Evolutionary conservation across 2,888 invertebrate species (phyloP), one percentile per base, ranked within the genome.

Genomic region (Rotaria magnacalcarata): DNA sequence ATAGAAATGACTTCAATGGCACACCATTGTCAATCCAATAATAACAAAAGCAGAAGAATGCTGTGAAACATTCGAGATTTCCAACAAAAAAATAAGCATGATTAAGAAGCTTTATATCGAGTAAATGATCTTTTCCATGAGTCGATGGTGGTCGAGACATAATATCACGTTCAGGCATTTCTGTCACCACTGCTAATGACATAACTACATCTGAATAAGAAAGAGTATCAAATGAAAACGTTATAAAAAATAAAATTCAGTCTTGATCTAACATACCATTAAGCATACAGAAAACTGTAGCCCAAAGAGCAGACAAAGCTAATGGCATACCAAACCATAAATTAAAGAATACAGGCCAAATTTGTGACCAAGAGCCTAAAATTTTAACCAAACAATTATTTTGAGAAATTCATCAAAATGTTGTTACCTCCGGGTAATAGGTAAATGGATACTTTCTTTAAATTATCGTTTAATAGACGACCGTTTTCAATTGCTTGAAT

Each of bases 401-500:
- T 50, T 50, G 50, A 50, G 14, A 50, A 50, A 50, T 50, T 50
- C 14, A 50, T n/a, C n/a, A 58, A n/a, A 58, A n/a, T 58, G 11
- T 56, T 80, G 43, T 75, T 75, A 8, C 85, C 85, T n/a, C 85
- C 85, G 52, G 85, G 85, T 56, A 85, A 27, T 56, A 85, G 54
- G 54, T 85, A 85, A 8, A 85, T 43, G 54, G 75, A 56, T 24
- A 85, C 85, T 84, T 85, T 85, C 43, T 58, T 85, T 41, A 85
- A 58, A 84, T 85, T 85, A 43, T 85, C 80, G 84, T 54, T 80
- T 24, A 85, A 80, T 6, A 85, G n/a, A 43, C 85, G 54, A 34
- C 85, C 85, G 24, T 54, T 85, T 85, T 56, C 47, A 47, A 85
- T 84, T 41, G 85, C 85, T 52, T 75, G n/a, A 10, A 89, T 89